These are phyloP conservation scores for Podotricha telesiphe DNA, from an alignment of 2,888 invertebrate species.

Conservation along the genomic window DNA sequence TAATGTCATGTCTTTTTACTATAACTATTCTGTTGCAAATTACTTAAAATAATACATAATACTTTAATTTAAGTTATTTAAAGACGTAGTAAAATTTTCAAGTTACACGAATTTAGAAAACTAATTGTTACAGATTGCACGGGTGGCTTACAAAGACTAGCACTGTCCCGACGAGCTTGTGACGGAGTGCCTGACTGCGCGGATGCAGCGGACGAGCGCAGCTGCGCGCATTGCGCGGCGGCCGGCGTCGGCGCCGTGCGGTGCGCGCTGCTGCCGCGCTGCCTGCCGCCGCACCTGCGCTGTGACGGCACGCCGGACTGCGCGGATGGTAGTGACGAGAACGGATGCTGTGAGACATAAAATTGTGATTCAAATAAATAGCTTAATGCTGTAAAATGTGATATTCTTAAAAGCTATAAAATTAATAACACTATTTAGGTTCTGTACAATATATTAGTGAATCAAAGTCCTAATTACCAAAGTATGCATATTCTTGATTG, in stretches of 20 bases:
- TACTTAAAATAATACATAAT: too few species aligned
- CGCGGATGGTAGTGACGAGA: conserved; percentile 93
- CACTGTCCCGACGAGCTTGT: conserved; percentile 90
- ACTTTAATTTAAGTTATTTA: too few species aligned
- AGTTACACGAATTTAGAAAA: too few species aligned
- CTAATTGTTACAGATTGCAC: conserved; percentile 85
- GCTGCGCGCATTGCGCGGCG: conserved; percentile 90
- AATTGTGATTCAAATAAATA: not conserved
- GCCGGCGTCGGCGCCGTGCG: conserved; percentile 86
- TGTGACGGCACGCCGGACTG: conserved; percentile 94
- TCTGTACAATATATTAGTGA: too few species aligned
- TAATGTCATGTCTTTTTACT: too few species aligned
- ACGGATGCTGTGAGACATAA: conserved; percentile 91
- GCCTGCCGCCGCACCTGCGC: conserved; percentile 87
- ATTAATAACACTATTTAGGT: too few species aligned
- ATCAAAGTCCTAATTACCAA: too few species aligned
- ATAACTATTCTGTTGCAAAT: too few species aligned
- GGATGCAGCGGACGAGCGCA: conserved; percentile 91
- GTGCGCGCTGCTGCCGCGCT: conserved; percentile 90
- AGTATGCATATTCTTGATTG: too few species aligned
- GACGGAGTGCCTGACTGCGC: conserved; percentile 94
- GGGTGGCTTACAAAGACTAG: conserved; percentile 88
- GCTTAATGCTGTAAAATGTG: too few species aligned
- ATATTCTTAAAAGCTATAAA: too few species aligned
- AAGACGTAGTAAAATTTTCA: too few species aligned